phyloP scores from a whole-genome alignment of 2,797 vertebrate genomes.

The Apogon talboti region DNA sequence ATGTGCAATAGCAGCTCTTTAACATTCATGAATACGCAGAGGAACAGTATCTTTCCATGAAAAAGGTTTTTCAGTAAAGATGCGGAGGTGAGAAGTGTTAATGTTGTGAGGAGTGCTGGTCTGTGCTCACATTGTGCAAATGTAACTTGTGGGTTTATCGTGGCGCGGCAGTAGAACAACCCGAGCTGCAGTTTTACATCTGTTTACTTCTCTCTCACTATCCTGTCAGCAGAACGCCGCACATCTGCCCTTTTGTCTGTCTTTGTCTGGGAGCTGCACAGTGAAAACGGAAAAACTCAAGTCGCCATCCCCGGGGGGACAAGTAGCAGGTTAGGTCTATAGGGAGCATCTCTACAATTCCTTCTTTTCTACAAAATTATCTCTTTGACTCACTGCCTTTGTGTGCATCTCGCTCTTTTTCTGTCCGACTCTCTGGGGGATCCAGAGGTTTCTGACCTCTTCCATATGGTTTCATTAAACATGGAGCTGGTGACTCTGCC shows the following conservation, averaged over 20 bases:
- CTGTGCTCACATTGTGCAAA: slow-evolving; percentile 2
- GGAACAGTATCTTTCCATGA: not conserved
- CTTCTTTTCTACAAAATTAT: not conserved
- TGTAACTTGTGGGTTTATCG: not conserved
- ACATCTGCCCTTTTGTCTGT: not conserved
- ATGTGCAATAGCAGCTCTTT: slow-evolving; percentile 5
- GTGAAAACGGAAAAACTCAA: not conserved
- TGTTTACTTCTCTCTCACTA: not conserved
- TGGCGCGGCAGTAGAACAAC: not conserved
- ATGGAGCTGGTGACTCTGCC: not conserved
- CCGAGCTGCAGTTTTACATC: not conserved
- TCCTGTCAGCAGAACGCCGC: not conserved
- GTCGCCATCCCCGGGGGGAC: not conserved
- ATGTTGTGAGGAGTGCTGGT: not conserved
- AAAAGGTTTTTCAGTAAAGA: not conserved
- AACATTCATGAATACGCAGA: slow-evolving; percentile 7
- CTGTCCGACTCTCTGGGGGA: slow-evolving; percentile 4
- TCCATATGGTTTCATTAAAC: slow-evolving; percentile 6
- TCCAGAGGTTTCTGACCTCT: slow-evolving; percentile 3
- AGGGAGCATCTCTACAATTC: slow-evolving; percentile 2
- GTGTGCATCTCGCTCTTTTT: not conserved
- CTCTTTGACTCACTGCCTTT: not conserved
- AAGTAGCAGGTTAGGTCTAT: slow-evolving; percentile 2
- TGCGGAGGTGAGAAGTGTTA: not conserved
- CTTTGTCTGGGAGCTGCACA: not conserved